Base-by-base conservation (phyloP, 2,797 vertebrate species). In the Rhabdomys pumilio region DNA sequence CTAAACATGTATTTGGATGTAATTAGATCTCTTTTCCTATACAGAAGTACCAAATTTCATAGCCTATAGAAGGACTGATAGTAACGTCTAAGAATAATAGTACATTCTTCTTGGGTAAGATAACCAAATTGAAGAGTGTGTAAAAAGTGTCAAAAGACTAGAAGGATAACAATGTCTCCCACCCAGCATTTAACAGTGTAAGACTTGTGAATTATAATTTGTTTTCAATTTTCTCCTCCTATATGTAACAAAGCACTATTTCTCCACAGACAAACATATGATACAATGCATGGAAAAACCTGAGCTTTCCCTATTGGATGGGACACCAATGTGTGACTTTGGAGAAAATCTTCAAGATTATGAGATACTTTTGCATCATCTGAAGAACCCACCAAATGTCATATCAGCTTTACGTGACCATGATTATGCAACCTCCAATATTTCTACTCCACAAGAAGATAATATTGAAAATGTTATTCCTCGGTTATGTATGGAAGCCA, bases 191-290 rank as follows among this genome's bases (percentile, higher is more conserved):
- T 80, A 93, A 17, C 59, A 88, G 72, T 87, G 13, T 50, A 89
- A 85, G 19, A 63, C 22, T 81, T 87, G 15, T 92, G 85, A 86
- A 6, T 82, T 69, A 61, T 41, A 94, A 1, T 44, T n/a, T 76
- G 22, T 67, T 76, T 76, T 96, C 47, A 67, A 65, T 34, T 6
- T 44, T 93, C 22, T 96, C 44, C 72, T 80, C 24, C 44, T 9
- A 73, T 76, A 41, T 63, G 24, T 97, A 91, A 93, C 53, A 92
- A 90, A 95, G 1, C 19, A 88, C 12, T 95, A 9, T 94, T 96
- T 97, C 61, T 91, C 75, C 92, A 59, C 96, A 98, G 98, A 98
- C 86, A 98, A 98, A 97, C 97, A 98, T 93, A 80, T 98, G 95
- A 97, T 97, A 93, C 97, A 98, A 67, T 97, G 98, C 93, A 93